These are phyloP conservation scores for Autographa gamma DNA, from an alignment of 2,888 invertebrate species.

Conservation along the genomic window DNA sequence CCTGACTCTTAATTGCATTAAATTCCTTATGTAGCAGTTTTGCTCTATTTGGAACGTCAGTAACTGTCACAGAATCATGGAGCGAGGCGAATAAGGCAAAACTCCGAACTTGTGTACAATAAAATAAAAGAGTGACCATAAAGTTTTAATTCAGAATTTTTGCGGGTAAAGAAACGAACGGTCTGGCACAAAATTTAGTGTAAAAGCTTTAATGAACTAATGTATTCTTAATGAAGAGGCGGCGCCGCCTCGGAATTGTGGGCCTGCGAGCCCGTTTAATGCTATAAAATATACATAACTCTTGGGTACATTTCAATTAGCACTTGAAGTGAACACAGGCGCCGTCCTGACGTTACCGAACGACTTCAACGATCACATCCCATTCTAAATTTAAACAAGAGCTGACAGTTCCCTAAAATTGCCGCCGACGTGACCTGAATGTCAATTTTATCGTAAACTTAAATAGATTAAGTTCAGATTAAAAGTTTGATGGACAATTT, in stretches of 20 bases:
- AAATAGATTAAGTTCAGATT: conserved; percentile 52
- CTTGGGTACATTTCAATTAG: conserved; percentile 73
- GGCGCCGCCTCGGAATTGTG: conserved; percentile 55
- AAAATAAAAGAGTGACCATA: conserved; percentile 13
- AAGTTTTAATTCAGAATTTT: conserved; percentile 30
- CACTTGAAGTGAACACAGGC: conserved; percentile 59
- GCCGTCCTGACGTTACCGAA: conserved; percentile 54
- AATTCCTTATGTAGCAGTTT: neutral
- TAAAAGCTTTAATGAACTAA: conserved; percentile 71
- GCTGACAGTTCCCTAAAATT: conserved; percentile 55
- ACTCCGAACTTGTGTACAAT: conserved; percentile 17
- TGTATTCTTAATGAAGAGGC: conserved; percentile 74
- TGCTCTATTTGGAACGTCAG: neutral
- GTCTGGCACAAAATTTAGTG: conserved; percentile 46
- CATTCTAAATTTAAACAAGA: conserved; percentile 60
- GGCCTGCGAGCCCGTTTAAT: conserved; percentile 68
- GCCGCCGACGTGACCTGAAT: conserved; percentile 55
- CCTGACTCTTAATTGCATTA: neutral
- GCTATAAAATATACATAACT: conserved; percentile 73
- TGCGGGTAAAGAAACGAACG: conserved; percentile 23
- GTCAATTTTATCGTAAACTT: conserved; percentile 50
- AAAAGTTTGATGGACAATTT: conserved; percentile 35
- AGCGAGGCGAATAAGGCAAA: conserved; percentile 37
- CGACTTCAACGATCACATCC: conserved; percentile 40
- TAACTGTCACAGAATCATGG: neutral